A percentile compares a stretch with the other conserved stretches of the same genome.
These are phyloP conservation scores for Salmo trutta DNA, from an alignment of 2,797 vertebrate species.

Conservation along the genomic window DNA sequence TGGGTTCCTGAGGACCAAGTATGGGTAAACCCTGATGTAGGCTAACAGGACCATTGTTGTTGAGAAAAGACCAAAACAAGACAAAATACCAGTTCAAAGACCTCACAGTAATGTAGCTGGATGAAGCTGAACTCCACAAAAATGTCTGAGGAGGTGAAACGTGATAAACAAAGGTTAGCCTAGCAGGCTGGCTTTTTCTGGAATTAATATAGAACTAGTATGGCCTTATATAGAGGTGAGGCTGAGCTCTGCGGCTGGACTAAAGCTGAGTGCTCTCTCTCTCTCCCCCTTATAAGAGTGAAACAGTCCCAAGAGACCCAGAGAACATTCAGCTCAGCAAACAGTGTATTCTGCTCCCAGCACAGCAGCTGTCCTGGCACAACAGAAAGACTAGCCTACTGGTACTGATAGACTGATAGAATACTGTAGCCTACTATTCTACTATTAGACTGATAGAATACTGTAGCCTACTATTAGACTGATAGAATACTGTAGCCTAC, in stretches of 20 bases:
- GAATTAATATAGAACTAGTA: neutral
- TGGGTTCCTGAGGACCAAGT: too few species aligned
- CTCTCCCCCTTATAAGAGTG: neutral
- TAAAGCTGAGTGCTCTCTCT: neutral
- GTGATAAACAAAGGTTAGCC: neutral
- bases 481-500: too few species aligned
- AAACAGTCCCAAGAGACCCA: neutral
- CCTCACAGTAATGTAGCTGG: neutral
- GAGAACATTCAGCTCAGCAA: neutral
- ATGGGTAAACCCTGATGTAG: too few species aligned
- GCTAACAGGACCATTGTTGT: too few species aligned
- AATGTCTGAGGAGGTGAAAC: neutral
- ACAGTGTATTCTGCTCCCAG: neutral
- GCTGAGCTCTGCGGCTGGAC: neutral
- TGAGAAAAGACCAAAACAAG: neutral
- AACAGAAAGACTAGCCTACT: neutral
- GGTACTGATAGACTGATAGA: too few species aligned
- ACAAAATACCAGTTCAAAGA: neutral
- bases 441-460: too few species aligned
- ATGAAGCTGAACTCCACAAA: neutral
- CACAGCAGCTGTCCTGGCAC: neutral
- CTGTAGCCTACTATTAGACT: too few species aligned
- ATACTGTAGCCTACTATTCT: too few species aligned
- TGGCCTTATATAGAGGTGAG: neutral
- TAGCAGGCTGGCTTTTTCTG: neutral